Percentiles rank a stretch among this genome's conserved stretches.
phyloP scores from a whole-genome alignment of 2,113 vertebrate species.

The Pedionomus torquatus region DNA sequence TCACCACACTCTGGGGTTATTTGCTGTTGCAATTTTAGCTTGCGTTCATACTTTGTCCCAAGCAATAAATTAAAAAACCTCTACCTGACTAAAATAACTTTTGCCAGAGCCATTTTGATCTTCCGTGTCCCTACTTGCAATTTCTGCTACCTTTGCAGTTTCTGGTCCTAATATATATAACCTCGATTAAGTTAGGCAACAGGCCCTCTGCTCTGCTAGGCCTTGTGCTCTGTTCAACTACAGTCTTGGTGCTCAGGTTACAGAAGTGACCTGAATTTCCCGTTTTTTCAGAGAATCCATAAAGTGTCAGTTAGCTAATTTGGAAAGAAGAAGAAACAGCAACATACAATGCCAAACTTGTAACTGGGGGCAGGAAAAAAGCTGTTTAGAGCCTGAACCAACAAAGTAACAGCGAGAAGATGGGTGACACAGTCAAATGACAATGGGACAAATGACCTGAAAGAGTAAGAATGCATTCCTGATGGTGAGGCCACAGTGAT shows the following conservation, averaged over 20 bases:
- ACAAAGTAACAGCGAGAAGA: background rate
- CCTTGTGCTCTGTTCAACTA: background rate
- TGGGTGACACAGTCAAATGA: background rate
- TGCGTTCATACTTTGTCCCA: slow-evolving; percentile 60
- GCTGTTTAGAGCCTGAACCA: background rate
- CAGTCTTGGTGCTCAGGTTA: background rate
- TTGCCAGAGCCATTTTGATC: slow-evolving; percentile 36
- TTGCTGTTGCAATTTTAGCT: slow-evolving; percentile 68
- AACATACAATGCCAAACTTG: background rate
- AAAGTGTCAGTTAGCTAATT: background rate
- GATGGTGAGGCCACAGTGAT: background rate
- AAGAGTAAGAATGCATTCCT: background rate
- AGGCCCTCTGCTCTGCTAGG: background rate
- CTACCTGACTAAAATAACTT: slow-evolving; percentile 53
- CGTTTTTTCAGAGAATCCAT: background rate
- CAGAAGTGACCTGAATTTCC: background rate
- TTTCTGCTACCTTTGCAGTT: slow-evolving; percentile 29
- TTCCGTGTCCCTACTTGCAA: slow-evolving; percentile 1
- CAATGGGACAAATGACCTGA: background rate
- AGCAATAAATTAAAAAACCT: slow-evolving; percentile 19
- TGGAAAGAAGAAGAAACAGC: background rate
- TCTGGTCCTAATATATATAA: slow-evolving; percentile 17
- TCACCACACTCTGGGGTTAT: slow-evolving; percentile 47
- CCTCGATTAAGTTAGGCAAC: slow-evolving; percentile 9
- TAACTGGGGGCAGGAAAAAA: background rate